Evolutionary conservation across 2,113 vertebrate species (phyloP), one percentile per base, ranked within the genome.

Genomic region (Rissa tridactyla): DNA sequence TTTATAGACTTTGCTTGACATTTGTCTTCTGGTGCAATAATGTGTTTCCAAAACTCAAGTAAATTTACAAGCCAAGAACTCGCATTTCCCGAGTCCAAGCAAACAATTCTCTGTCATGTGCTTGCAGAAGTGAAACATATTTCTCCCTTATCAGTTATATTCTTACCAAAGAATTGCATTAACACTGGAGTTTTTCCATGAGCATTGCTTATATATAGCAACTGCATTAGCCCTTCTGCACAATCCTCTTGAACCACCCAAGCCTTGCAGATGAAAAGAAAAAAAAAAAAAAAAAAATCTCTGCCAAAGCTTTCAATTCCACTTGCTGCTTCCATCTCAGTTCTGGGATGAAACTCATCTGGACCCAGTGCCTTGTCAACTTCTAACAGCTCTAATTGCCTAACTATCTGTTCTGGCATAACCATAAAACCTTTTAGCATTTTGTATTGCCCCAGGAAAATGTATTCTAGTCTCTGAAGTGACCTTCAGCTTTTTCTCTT

Each of bases 1-100:
- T 93, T 97, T 90, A 97, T 80, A 86, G 90, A 87, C 70, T 89
- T 77, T 38, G n/a, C n/a, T 93, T 93, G 92, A 88, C 77, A 97
- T 96, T 96, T 79, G 29, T 94, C 93, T 91, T 93, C 64, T 51
- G 58, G 71, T 36, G 15, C 88, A 86, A 85, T 82, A 96, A 97
- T 5, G 44, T 84, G 92, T 82, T 96, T 82, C 95, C 90, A 93
- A 95, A 97, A 94, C 62, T 90, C 49, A 62, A 89, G 46, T 54
- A 88, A 85, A 85, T 94, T 96, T 88, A 92, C 54, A 68, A 92
- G 55, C 36, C 73, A 88, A 77, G 70, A 76, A 65, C 42, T 90
- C 75, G 89, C 72, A 91, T 87, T 85, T 88, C 78, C 47, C 1
- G 2, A 69, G 84, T 60, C 76, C 88, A 94, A 88, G 82, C 32